Percentiles rank a stretch among this genome's conserved stretches.
These are phyloP conservation scores for Dendroctonus valens DNA, from an alignment of 1,140 invertebrate genomes.

Conservation along the genomic window DNA sequence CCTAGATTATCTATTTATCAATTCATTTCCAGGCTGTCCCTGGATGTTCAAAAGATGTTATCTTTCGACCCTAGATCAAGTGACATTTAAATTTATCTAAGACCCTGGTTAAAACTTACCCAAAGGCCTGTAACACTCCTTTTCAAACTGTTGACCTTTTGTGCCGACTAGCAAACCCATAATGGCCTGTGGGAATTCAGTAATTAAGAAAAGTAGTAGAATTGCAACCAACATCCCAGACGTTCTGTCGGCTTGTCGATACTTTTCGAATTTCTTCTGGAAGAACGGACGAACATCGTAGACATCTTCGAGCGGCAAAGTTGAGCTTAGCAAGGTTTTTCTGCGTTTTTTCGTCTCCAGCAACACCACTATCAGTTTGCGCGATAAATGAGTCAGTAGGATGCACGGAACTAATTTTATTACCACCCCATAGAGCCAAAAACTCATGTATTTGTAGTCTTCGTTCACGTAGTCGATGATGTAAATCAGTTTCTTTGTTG, in stretches of 20 bases:
- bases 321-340: slow-evolving; percentile 57
- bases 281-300: slow-evolving; percentile 23
- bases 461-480: slow-evolving; percentile 33
- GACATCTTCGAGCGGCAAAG: slow-evolving; percentile 40
- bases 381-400: slow-evolving; percentile 75
- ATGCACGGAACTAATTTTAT: slow-evolving; percentile 86
- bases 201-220: slow-evolving; percentile 84
- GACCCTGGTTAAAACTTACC: slow-evolving; percentile 53
- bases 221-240: slow-evolving; percentile 93
- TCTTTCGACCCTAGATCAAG: background rate
- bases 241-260: slow-evolving; percentile 81
- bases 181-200: slow-evolving; percentile 84
- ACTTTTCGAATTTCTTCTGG: slow-evolving; percentile 56
- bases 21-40: too few species aligned
- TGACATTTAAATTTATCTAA: too few species aligned
- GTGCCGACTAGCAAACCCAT: slow-evolving; percentile 76
- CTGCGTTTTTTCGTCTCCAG: slow-evolving; percentile 71
- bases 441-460: slow-evolving; percentile 61
- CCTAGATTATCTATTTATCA: too few species aligned
- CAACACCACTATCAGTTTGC: slow-evolving; percentile 74
- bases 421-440: slow-evolving; percentile 84
- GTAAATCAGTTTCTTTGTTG: slow-evolving; percentile 52
- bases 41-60: too few species aligned
- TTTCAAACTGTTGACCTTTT: slow-evolving; percentile 70
- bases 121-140: slow-evolving; percentile 72